Conservation (phyloP, 2,113 vertebrate genomes). For the Tychaedon coryphoeus region DNA sequence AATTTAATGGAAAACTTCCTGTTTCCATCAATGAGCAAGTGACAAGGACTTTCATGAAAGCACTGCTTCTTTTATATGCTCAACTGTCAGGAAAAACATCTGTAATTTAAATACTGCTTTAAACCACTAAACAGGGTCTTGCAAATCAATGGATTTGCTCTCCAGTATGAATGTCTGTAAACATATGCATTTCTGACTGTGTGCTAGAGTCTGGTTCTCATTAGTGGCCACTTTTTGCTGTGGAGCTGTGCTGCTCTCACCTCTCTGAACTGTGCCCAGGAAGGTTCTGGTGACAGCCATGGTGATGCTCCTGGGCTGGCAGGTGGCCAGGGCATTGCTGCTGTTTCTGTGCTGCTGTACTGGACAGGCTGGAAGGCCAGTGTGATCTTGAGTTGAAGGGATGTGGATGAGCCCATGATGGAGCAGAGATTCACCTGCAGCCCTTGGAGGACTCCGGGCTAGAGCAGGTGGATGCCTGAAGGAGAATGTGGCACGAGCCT, state of each 20-base stretch:
- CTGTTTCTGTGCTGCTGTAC: background rate
- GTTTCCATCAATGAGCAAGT: background rate
- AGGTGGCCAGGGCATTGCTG: background rate
- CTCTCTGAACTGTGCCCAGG: no score
- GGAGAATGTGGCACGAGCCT: accelerated
- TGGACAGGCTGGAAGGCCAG: background rate
- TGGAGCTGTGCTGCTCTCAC: background rate
- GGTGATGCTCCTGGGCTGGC: background rate
- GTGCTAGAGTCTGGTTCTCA: background rate
- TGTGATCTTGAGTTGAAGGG: no score
- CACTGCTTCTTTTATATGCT: background rate
- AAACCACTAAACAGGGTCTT: background rate
- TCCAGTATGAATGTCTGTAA: background rate
- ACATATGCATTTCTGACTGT: background rate
- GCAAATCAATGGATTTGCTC: background rate
- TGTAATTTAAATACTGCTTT: background rate
- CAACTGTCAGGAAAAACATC: background rate
- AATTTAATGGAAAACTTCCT: background rate
- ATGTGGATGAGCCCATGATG: background rate
- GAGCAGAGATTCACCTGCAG: background rate
- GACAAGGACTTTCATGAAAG: background rate
- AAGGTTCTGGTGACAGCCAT: background rate
- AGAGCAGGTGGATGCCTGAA: background rate
- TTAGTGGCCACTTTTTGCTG: background rate
- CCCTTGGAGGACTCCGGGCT: no score